Evolutionary conservation across 1,140 invertebrate species (phyloP).

Genomic region (Tetragonula clypearis): DNA sequence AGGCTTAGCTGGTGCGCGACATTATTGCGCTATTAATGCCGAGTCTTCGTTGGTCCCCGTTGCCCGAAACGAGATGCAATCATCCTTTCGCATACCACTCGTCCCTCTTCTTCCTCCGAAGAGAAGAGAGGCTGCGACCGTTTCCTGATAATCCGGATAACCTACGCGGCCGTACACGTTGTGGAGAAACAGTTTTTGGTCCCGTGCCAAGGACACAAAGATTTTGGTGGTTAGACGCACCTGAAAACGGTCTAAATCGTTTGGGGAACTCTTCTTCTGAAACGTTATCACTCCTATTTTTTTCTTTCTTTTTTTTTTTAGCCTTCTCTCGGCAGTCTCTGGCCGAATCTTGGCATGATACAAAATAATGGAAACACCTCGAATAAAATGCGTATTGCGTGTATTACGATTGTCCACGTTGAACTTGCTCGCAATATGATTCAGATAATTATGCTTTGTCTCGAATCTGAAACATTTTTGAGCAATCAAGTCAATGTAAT

Average conservation of each 20-base stretch:
- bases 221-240: background rate
- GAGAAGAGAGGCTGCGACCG: slow-evolving; percentile 15
- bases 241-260: background rate
- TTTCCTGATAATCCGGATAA: slow-evolving; percentile 57
- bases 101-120: too few relatives aligned
- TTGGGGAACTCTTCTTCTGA: background rate
- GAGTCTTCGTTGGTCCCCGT: slow-evolving; percentile 32
- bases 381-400: too few relatives aligned
- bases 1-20: slow-evolving; percentile 47
- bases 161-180: slow-evolving; percentile 21
- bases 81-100: background rate
- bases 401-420: too few relatives aligned
- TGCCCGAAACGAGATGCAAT: slow-evolving; percentile 33
- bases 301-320: too few relatives aligned
- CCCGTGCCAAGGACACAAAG: slow-evolving; percentile 38
- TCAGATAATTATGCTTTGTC: too few relatives aligned
- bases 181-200: slow-evolving; percentile 45
- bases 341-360: background rate
- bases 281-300: too few relatives aligned
- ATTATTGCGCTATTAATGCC: slow-evolving; percentile 61
- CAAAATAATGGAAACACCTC: too few relatives aligned
- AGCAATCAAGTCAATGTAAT: too few relatives aligned
- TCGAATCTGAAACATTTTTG: too few relatives aligned
- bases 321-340: background rate
- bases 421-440: too few relatives aligned